Evolutionary conservation across 2,113 vertebrate genomes (phyloP).

Genomic region (Ammodramus savannarum): DNA sequence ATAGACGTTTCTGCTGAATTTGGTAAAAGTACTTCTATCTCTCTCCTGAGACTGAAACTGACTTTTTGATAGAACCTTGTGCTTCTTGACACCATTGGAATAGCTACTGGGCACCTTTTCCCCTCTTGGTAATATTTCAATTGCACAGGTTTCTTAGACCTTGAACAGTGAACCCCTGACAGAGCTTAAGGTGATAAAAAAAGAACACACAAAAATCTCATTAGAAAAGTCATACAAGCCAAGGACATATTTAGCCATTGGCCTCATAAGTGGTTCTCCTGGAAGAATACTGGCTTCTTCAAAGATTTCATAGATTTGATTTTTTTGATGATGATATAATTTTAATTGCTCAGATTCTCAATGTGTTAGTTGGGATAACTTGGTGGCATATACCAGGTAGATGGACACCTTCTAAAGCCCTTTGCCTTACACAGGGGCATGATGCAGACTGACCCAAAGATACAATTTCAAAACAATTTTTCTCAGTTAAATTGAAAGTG

Average conservation of each 20-base stretch:
- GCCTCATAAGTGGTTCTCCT: background rate
- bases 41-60: background rate
- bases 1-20: background rate
- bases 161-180: background rate
- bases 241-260: background rate
- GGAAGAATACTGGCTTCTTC: background rate
- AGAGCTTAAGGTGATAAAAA: background rate
- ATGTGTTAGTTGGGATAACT: background rate
- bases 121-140: background rate
- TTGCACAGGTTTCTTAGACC: background rate
- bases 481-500: background rate
- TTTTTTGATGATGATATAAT: background rate
- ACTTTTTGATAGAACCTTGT: background rate
- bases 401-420: background rate
- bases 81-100: background rate
- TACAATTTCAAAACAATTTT: background rate
- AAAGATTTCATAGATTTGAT: background rate
- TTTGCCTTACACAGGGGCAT: background rate
- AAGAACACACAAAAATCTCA: background rate
- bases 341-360: background rate
- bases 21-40: background rate
- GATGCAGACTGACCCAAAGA: background rate
- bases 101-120: background rate
- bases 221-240: background rate
- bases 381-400: background rate